phyloP scores from a whole-genome alignment of 2,113 vertebrate species.

The Nerophis lumbriciformis region DNA sequence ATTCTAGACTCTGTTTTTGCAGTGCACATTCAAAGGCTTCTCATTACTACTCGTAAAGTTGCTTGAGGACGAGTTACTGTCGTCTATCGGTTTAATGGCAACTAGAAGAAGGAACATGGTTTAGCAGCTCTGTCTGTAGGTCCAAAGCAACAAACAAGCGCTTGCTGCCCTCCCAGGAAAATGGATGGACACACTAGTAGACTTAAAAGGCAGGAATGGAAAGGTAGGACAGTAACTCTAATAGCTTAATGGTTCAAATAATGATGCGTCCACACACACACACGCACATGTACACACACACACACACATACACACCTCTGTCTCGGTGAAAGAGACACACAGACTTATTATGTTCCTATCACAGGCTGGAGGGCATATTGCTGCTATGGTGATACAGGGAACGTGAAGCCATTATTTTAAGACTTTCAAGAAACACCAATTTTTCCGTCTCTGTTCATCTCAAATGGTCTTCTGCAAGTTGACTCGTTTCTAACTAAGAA shows the following conservation, averaged over 20 bases:
- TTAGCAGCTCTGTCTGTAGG: neutral
- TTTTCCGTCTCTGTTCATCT: neutral
- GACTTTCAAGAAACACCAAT: neutral
- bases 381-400: slow-evolving; percentile 2
- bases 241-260: neutral
- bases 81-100: slow-evolving; percentile 3
- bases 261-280: neutral
- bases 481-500: neutral
- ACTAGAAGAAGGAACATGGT: slow-evolving; percentile 5
- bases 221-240: neutral
- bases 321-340: slow-evolving; percentile 1
- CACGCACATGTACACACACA: neutral
- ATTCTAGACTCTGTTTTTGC: no score
- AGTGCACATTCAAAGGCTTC: neutral
- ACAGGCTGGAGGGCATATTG: neutral
- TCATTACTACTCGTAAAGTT: neutral
- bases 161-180: neutral
- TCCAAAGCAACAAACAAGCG: neutral
- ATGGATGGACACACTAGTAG: neutral
- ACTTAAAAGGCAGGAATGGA: neutral
- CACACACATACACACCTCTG: neutral
- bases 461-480: neutral
- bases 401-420: slow-evolving; percentile 9
- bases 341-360: neutral
- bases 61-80: slow-evolving; percentile 6